Base-by-base conservation (phyloP, 2,888 invertebrate species). In the Harpalus rufipes region DNA sequence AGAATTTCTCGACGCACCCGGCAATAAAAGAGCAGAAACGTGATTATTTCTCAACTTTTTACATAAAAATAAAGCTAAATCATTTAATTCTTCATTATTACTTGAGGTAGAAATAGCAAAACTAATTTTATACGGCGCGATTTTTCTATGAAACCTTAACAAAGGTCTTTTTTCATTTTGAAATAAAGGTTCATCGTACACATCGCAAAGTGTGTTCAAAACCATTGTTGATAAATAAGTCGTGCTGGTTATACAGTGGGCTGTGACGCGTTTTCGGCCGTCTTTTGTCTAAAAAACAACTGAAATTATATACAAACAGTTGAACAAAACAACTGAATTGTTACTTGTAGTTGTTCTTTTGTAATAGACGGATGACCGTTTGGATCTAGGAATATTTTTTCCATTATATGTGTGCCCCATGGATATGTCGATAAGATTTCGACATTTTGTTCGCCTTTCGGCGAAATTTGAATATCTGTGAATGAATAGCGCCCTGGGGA, bases 61-160 rank as follows among this genome's bases (percentile, higher is more conserved):
- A 86, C 92, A 92, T 39, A 95, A 88, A 88, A 94, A 94, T 4
- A 91, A 88, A 44, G 93, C 92, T 51, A 95, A 90, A 86, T 94
- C 92, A 51, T 89, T 89, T 21, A 94, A 88, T 87, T 94, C 93
- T 76, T 90, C 90, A 83, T 86, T 86, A 72, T 86, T 87, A 44
- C 87, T 86, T 58, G 32, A 74, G 87, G 89, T 89, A 79, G 92
- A 89, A 76, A 94, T 89, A 18, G 93, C 93, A 89, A 96, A 94
- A 72, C 93, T 93, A 85, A 95, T 93, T 92, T 96, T 96, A 88
- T 94, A 96, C 0, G 97, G 97, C 12, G 96, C 93, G 85, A 96
- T 91, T 90, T 94, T 95, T 85, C 95, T 93, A 88, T 96, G 95
- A 61, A 96, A 91, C 86, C 93, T 91, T 74, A 95, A 90, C 86